Conservation (phyloP, 2,113 vertebrate genomes). For the Nerophis ophidion region DNA sequence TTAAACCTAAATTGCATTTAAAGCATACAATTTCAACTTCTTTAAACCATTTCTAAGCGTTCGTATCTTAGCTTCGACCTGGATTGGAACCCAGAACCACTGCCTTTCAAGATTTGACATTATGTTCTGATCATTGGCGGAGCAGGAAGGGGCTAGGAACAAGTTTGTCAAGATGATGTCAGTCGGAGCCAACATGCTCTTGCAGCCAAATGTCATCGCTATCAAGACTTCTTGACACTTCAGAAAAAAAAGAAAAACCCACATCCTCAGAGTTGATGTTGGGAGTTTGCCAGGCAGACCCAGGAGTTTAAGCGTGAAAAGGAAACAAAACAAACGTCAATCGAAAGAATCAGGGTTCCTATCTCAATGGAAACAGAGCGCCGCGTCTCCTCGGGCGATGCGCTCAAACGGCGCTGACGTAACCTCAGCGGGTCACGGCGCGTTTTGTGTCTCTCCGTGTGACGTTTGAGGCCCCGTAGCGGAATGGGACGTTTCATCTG, state of each 20-base stretch:
- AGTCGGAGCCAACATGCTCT: conserved; percentile 8
- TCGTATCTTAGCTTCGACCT: no score
- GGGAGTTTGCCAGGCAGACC: conserved; percentile 26
- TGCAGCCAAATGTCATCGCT: not conserved
- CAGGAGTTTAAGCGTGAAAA: conserved; percentile 16
- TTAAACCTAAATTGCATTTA: no score
- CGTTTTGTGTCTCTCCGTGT: conserved; percentile 19
- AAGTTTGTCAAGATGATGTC: not conserved
- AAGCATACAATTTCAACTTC: no score
- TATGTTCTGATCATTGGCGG: no score
- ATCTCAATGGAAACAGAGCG: conserved; percentile 48
- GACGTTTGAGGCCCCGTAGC: not conserved
- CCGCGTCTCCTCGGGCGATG: conserved; percentile 22
- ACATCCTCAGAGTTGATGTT: conserved; percentile 25
- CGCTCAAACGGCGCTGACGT: conserved; percentile 12
- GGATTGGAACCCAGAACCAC: no score
- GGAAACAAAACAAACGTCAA: conserved; percentile 27
- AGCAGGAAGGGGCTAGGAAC: no score
- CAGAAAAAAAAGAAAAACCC: conserved; percentile 9
- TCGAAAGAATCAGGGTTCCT: conserved; percentile 24
- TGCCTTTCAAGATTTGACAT: no score
- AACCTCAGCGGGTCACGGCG: conserved; percentile 14
- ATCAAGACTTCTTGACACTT: conserved; percentile 18
- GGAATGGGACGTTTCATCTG: not conserved
- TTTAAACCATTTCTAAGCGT: no score